These are phyloP conservation scores for Choloepus hoffmanni DNA, from an alignment of 2,113 vertebrate genomes.

Conservation along the genomic window DNA sequence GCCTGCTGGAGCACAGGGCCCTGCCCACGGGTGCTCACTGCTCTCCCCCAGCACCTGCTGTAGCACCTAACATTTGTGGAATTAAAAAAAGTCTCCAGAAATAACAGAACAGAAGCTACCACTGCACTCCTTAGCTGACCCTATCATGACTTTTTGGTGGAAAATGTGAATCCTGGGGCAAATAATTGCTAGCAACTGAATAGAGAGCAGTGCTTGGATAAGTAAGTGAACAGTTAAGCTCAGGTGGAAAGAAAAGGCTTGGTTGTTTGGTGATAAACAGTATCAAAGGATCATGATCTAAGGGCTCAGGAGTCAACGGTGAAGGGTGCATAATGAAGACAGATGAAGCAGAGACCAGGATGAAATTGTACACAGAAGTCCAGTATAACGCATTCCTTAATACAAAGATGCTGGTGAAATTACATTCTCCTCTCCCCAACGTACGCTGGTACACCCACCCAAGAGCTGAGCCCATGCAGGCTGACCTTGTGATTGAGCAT, in stretches of 20 bases:
- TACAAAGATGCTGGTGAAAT: background rate
- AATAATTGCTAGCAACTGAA: background rate
- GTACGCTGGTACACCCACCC: background rate
- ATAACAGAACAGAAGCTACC: background rate
- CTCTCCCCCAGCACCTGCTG: background rate
- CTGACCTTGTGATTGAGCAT: fast-evolving
- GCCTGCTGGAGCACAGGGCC: too few species aligned
- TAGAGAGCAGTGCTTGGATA: background rate
- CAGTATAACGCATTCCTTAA: fast-evolving
- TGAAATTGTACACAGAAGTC: background rate
- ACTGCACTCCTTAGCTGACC: background rate
- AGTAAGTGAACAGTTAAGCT: background rate
- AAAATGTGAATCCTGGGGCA: background rate
- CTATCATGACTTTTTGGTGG: background rate
- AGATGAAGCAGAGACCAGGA: fast-evolving
- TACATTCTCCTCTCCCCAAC: fast-evolving
- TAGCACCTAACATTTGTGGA: background rate
- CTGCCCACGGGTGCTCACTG: background rate
- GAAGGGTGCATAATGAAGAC: background rate
- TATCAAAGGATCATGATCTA: background rate
- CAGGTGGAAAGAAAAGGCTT: background rate
- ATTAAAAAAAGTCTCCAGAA: background rate
- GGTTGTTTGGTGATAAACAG: background rate
- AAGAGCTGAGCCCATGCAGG: background rate
- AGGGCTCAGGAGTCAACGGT: background rate